These are phyloP conservation scores for Pararge aegeria DNA, from an alignment of 1,140 invertebrate species.

Conservation along the genomic window DNA sequence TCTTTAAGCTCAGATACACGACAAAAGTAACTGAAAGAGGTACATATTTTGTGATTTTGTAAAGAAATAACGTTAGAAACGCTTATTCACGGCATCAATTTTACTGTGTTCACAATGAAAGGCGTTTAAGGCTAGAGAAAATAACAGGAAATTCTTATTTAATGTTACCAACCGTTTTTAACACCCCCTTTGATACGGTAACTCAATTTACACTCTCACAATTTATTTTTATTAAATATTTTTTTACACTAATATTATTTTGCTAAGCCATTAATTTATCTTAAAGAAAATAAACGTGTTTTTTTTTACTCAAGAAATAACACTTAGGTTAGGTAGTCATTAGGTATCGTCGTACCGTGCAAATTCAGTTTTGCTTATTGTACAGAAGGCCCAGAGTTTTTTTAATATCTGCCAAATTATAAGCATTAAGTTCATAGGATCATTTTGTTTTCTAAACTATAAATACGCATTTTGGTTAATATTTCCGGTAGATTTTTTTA, in stretches of 20 bases:
- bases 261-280: neutral
- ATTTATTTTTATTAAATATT: neutral
- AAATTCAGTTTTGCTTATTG: too few species aligned
- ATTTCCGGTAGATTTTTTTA: too few species aligned
- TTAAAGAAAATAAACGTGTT: neutral
- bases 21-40: neutral
- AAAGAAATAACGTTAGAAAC: too few species aligned
- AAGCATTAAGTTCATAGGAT: too few species aligned
- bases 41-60: neutral
- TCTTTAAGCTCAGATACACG: too few species aligned
- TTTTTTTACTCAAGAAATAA: neutral
- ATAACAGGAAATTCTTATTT: neutral
- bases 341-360: too few species aligned
- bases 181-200: neutral
- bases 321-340: too few species aligned
- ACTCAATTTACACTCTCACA: conserved; percentile 3
- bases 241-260: neutral
- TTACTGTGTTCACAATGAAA: neutral
- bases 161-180: neutral
- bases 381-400: too few species aligned
- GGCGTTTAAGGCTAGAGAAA: neutral
- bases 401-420: too few species aligned
- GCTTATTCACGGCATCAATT: neutral
- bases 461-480: too few species aligned
- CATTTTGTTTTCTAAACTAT: too few species aligned